Conservation (phyloP, 2,888 invertebrate genomes). For the Cepaea hortensis region DNA sequence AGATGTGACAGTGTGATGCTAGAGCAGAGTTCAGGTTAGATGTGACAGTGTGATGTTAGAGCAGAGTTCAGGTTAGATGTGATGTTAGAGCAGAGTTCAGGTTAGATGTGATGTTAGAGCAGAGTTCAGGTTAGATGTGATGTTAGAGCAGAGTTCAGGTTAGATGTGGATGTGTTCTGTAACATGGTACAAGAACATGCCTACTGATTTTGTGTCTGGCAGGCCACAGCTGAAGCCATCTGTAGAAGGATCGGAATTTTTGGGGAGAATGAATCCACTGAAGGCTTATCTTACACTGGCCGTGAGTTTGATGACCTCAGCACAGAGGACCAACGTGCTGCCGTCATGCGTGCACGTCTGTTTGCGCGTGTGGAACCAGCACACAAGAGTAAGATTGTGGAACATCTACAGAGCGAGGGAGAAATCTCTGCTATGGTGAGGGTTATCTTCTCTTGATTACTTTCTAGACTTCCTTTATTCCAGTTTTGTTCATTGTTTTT, state of each 20-base stretch:
- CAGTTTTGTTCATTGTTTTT: background rate
- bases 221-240: conserved; percentile 98
- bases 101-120: too few species aligned
- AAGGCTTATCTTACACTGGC: conserved; percentile 95
- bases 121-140: too few species aligned
- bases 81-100: too few species aligned
- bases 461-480: background rate
- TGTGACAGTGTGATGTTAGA: too few species aligned
- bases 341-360: conserved; percentile 87
- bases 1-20: too few species aligned
- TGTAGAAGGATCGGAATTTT: conserved; percentile 99
- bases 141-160: too few species aligned
- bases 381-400: conserved; percentile 99
- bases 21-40: too few species aligned
- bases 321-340: conserved; percentile 92
- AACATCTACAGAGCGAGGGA: conserved; percentile 98
- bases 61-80: too few species aligned
- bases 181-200: too few species aligned
- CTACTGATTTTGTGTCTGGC: background rate
- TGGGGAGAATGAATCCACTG: conserved; percentile 94
- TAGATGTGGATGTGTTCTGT: too few species aligned
- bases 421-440: conserved; percentile 96
- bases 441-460: background rate
- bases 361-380: conserved; percentile 99
- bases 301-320: conserved; percentile 99